phyloP scores from a whole-genome alignment of 1,140 invertebrate genomes.

The Sinella curviseta region DNA sequence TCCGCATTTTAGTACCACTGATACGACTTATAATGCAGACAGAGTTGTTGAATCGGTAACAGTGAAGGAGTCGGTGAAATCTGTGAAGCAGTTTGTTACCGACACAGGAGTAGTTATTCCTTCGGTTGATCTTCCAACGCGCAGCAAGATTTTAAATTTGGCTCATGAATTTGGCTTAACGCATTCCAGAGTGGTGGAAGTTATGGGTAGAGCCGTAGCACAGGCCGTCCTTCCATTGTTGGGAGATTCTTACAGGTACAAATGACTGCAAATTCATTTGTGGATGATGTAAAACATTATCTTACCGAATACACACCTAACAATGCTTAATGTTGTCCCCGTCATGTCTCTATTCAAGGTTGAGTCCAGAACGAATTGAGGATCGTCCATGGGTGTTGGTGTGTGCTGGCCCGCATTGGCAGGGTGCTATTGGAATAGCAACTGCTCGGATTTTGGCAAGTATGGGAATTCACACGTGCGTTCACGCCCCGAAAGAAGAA shows the following conservation, averaged over 20 bases:
- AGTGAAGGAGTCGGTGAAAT: neutral
- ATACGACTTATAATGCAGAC: slow-evolving; percentile 38
- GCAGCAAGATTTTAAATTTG: slow-evolving; percentile 38
- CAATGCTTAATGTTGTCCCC: neutral
- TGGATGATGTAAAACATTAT: neutral
- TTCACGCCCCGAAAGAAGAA: slow-evolving; percentile 32
- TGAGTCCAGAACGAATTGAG: slow-evolving; percentile 41
- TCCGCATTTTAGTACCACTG: slow-evolving; percentile 33
- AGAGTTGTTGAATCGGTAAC: slow-evolving; percentile 34
- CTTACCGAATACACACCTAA: neutral
- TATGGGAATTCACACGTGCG: slow-evolving; percentile 34
- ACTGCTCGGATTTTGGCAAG: slow-evolving; percentile 38
- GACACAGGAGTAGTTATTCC: slow-evolving; percentile 42
- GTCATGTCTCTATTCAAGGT: slow-evolving; percentile 24
- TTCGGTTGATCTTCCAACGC: slow-evolving; percentile 20
- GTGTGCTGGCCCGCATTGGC: slow-evolving; percentile 38
- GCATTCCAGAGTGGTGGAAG: slow-evolving; percentile 37
- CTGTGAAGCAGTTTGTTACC: slow-evolving; percentile 33
- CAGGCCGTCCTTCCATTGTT: slow-evolving; percentile 35
- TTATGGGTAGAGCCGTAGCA: slow-evolving; percentile 40
- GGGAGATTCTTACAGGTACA: slow-evolving; percentile 43
- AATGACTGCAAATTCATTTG: neutral
- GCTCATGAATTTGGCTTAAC: slow-evolving; percentile 39
- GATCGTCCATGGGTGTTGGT: slow-evolving; percentile 41
- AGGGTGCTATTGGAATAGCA: slow-evolving; percentile 38